Base-by-base conservation (phyloP, 2,888 invertebrate genomes). In the Marronus borbonicus region DNA sequence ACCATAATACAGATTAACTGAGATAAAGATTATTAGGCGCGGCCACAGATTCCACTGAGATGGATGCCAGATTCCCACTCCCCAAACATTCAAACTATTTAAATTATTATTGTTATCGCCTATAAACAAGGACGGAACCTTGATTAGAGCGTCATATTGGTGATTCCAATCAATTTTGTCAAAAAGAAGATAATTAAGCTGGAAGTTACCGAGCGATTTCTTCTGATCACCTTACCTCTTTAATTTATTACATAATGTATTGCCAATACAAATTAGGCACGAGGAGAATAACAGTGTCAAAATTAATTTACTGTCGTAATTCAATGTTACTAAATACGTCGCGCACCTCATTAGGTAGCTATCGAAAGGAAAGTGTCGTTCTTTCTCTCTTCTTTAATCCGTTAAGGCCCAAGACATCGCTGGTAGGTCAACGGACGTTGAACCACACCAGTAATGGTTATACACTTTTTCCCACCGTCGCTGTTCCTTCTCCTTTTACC, bases 401-500 rank as follows among this genome's bases (percentile, higher is more conserved):
- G 20, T 20, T 58, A 58, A 58, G 55, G 8, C 55, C 20, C 20
- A 58, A 58, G 55, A 20, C 55, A 20, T 20, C 55, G 20, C 20
- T 55, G 44, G 55, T 55, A 20, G 55, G 55, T 55, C 55, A 55
- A 55, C 20, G 55, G 20, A 55, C 55, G 20, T 55, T 20, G 20
- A 58, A 58, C 17, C 20, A 17, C 20, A 17, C 55, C 20, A 58
- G 55, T 20, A 58, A 20, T 58, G 20, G 55, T 58, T 58, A 2
- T 58, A 20, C 55, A 20, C 55, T 20, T 58, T 58, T 36, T 24
- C 55, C 55, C 55, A 17, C 20, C 55, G 55, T 58, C 14, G 17
- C 50, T 52, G 60, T 39, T 20, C 58, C 72, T 72, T 77, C 64
- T 77, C 77, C 77, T 77, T 77, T 77, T 77, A 72, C 77, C 77